A percentile compares a stretch with the other conserved stretches of the same genome.
Conservation (phyloP, 2,797 vertebrate species). For the Coregonus ussuriensis region DNA sequence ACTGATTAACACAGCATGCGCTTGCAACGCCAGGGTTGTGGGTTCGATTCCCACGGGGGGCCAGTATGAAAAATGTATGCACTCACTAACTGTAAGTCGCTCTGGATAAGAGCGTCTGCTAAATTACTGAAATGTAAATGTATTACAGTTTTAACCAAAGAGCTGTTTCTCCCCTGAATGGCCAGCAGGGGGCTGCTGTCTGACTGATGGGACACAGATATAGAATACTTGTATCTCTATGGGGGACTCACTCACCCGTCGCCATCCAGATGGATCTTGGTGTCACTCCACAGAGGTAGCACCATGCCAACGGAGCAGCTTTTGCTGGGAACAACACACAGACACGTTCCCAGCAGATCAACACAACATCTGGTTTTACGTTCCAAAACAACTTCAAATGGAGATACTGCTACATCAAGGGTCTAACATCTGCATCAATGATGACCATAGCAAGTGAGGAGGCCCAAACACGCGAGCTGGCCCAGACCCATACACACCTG, state of each 20-base stretch:
- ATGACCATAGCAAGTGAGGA: neutral
- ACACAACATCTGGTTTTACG: neutral
- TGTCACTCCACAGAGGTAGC: conserved; percentile 95
- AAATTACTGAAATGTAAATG: too few species aligned
- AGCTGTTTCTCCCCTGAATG: neutral
- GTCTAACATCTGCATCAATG: neutral
- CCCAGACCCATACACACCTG: conserved; percentile 74
- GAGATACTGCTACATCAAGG: neutral
- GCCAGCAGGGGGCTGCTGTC: conserved; percentile 30
- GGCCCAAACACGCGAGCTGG: neutral
- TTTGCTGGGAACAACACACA: conserved; percentile 61
- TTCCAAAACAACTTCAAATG: too few species aligned
- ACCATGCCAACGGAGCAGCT: conserved; percentile 97
- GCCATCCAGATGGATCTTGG: conserved; percentile 96
- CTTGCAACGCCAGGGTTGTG: too few species aligned
- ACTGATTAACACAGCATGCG: neutral
- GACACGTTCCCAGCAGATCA: conserved; percentile 3
- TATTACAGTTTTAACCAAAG: conserved; percentile 7
- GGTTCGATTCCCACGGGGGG: too few species aligned
- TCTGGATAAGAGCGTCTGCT: too few species aligned
- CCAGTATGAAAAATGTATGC: too few species aligned
- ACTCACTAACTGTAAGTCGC: too few species aligned
- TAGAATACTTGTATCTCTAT: too few species aligned
- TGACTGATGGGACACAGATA: neutral
- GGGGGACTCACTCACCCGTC: conserved; percentile 85